Evolutionary conservation across 2,113 vertebrate species (phyloP).

Genomic region (Hemichromis elongatus): DNA sequence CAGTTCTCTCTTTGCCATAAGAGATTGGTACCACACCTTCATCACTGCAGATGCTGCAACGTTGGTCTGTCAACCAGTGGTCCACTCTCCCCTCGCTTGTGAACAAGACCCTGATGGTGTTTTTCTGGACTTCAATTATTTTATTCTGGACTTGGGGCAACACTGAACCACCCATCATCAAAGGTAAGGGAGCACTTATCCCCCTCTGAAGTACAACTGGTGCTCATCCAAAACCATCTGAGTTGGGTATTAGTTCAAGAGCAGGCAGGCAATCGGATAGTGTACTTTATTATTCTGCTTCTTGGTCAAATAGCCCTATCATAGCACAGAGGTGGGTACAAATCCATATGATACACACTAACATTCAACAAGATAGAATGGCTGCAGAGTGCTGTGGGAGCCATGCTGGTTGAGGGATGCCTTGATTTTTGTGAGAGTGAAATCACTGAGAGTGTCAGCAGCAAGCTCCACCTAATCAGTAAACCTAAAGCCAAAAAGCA

Average conservation of each 20-base stretch:
- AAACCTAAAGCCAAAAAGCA: neutral
- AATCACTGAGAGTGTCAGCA: neutral
- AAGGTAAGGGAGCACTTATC: neutral
- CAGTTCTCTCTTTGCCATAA: too few species aligned
- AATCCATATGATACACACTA: neutral
- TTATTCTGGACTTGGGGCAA: neutral
- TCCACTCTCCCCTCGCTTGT: neutral
- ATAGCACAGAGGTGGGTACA: neutral
- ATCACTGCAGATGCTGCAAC: neutral
- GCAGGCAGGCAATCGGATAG: neutral
- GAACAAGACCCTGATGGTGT: rapidly evolving
- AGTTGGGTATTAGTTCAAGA: neutral
- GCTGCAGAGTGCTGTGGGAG: neutral
- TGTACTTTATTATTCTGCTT: neutral
- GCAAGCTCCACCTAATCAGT: neutral
- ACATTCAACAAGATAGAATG: neutral
- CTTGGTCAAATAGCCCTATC: neutral
- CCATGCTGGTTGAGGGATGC: neutral
- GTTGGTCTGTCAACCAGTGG: neutral
- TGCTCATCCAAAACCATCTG: too few species aligned
- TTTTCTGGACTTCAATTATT: neutral
- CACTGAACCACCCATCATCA: neutral
- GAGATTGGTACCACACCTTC: neutral
- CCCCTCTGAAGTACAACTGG: neutral
- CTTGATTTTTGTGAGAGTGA: neutral